Base-by-base conservation (phyloP, 2,113 vertebrate species). In the Trogon melanurus region DNA sequence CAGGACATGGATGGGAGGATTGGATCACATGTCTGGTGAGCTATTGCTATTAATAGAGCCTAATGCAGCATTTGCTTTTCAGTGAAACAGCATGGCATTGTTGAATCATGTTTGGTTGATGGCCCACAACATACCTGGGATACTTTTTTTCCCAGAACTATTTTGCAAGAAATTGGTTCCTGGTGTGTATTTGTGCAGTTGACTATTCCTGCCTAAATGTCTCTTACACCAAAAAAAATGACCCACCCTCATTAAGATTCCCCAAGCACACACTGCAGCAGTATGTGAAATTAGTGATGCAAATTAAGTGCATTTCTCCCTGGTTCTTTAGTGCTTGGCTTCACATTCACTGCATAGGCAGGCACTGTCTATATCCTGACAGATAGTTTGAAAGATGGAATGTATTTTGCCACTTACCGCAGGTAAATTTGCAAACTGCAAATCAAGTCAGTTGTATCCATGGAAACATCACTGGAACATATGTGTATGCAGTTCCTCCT, bases 391-490 rank as follows among this genome's bases (percentile, higher is more conserved):
- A 44, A 83, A 84, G 48, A 64, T 69, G 25, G 22, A 69, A 44
- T 81, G 10, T 89, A n/a, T 92, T 96, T 88, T 94, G 48, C 57
- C 65, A 79, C 22, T 90, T 84, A 73, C n/a, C 57, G 65, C 86
- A 87, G 36, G 70, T 61, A 78, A 90, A 91, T 92, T 86, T 93
- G 53, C 70, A 89, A 93, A 76, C 91, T 89, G 60, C 78, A 84
- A 56, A 66, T 87, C 64, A 69, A 91, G 61, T 54, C 79, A 84
- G 61, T 70, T 72, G 72, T 93, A 94, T 89, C 92, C 90, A 92
- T 91, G 83, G 95, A 92, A 96, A 94, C 88, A 36, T 69, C 85
- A 86, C 57, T 80, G 92, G 74, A 79, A 86, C 53, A 54, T 48
- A 67, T 41, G 82, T 38, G 23, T 53, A 26, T 75, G 44, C 69